A percentile compares a stretch with the other conserved stretches of the same genome.
These are phyloP conservation scores for Amphiduros pacificus DNA, from an alignment of 2,888 invertebrate species.

Conservation along the genomic window DNA sequence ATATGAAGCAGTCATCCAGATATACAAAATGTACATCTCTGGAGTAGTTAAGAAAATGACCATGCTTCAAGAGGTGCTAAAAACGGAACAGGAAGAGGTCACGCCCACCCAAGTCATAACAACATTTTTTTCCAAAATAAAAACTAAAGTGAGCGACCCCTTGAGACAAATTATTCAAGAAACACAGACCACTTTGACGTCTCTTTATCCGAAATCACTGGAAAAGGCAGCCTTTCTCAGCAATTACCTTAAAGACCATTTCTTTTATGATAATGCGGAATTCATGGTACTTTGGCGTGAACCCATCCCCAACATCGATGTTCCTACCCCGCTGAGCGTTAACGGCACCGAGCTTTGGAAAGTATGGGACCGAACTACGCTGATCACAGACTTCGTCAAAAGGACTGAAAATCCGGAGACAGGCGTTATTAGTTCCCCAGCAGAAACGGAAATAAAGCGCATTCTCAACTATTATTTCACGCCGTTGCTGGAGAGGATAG, in stretches of 20 bases:
- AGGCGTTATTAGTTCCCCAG: too few species aligned
- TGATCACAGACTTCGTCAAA: not conserved
- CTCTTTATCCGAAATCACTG: not conserved
- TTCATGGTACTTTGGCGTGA: not conserved
- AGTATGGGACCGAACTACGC: not conserved
- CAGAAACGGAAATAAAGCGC: too few species aligned
- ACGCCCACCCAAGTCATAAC: not conserved
- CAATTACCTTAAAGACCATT: not conserved
- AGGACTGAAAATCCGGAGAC: too few species aligned
- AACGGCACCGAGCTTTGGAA: not conserved
- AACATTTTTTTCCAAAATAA: not conserved
- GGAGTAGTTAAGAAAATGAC: too few species aligned
- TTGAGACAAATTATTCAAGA: not conserved
- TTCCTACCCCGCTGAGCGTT: not conserved
- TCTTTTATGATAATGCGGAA: not conserved
- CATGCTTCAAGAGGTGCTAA: not conserved
- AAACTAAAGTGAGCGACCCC: not conserved
- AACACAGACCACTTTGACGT: not conserved
- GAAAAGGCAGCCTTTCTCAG: not conserved
- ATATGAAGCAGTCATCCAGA: too few species aligned
- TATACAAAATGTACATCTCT: too few species aligned
- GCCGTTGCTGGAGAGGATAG: not conserved
- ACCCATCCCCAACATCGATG: not conserved
- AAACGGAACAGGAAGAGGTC: not conserved
- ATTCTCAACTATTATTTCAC: not conserved